Conservation (phyloP, 2,888 invertebrate genomes). For the Athalia circularis region DNA sequence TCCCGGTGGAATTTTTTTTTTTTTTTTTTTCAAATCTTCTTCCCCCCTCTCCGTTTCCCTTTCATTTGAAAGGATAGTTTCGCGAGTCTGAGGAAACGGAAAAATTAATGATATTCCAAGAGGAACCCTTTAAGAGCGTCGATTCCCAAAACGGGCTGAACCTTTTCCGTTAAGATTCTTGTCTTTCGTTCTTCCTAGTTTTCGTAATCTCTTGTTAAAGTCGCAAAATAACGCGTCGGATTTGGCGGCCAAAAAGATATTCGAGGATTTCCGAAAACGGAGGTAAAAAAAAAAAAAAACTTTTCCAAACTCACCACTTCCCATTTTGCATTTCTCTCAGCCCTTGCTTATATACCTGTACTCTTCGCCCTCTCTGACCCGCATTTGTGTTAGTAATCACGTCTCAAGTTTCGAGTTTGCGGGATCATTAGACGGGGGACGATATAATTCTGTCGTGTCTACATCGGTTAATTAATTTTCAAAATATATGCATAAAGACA, state of each 20-base stretch:
- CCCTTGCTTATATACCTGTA: background rate
- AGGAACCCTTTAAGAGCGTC: background rate
- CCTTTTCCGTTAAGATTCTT: constrained; percentile 39
- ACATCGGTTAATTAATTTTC: constrained; percentile 24
- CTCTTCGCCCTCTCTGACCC: background rate
- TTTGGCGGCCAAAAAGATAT: constrained; percentile 6
- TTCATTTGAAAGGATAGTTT: too few species aligned
- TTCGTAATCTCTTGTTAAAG: constrained; percentile 32
- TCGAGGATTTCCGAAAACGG: background rate
- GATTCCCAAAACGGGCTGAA: constrained; percentile 19
- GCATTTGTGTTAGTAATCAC: background rate
- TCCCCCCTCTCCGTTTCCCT: too few species aligned
- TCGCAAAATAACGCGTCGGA: constrained; percentile 9
- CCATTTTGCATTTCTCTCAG: background rate
- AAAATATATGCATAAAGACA: background rate
- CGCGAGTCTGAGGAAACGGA: background rate
- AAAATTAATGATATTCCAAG: background rate
- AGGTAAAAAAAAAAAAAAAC: background rate
- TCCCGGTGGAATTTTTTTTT: too few species aligned
- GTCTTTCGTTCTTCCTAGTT: constrained; percentile 33
- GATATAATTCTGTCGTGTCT: background rate
- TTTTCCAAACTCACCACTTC: background rate
- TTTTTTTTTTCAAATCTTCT: too few species aligned
- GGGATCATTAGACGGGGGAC: constrained; percentile 20
- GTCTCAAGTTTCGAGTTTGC: constrained; percentile 20